Conservation (phyloP, 1,140 invertebrate genomes). For the Arion vulgaris region DNA sequence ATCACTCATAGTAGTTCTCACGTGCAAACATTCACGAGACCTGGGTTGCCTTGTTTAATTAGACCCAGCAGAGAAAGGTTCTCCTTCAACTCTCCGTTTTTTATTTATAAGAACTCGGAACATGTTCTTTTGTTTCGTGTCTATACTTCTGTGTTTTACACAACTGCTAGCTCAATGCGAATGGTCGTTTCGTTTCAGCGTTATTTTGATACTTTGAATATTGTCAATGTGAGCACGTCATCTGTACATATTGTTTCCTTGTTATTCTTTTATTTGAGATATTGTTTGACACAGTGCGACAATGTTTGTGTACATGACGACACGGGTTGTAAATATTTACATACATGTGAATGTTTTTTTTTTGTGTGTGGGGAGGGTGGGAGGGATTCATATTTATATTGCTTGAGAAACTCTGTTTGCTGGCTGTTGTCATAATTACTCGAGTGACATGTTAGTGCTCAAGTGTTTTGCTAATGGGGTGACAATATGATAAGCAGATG, state of each 20-base stretch:
- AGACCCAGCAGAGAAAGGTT: background rate
- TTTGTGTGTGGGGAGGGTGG: background rate
- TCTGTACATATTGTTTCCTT: background rate
- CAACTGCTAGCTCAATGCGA: background rate
- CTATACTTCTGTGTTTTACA: background rate
- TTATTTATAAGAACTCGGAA: background rate
- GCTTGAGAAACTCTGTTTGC: too few relatives aligned
- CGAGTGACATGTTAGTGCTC: too few relatives aligned
- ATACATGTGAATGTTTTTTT: background rate
- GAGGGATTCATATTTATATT: background rate
- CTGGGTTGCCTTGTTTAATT: background rate
- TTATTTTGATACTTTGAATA: background rate
- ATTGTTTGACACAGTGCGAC: background rate
- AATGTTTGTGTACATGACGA: background rate
- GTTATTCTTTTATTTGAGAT: background rate
- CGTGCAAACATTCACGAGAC: background rate
- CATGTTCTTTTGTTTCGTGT: background rate
- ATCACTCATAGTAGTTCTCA: background rate
- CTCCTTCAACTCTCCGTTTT: background rate
- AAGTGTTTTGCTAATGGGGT: too few relatives aligned
- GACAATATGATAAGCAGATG: too few relatives aligned
- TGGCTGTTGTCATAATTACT: too few relatives aligned
- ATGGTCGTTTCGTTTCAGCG: background rate
- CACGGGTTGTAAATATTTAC: background rate
- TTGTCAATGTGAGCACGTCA: too few relatives aligned